Evolutionary conservation across 2,888 invertebrate genomes (phyloP), one percentile per base, ranked within the genome.

Genomic region (Tetropium fuscum): DNA sequence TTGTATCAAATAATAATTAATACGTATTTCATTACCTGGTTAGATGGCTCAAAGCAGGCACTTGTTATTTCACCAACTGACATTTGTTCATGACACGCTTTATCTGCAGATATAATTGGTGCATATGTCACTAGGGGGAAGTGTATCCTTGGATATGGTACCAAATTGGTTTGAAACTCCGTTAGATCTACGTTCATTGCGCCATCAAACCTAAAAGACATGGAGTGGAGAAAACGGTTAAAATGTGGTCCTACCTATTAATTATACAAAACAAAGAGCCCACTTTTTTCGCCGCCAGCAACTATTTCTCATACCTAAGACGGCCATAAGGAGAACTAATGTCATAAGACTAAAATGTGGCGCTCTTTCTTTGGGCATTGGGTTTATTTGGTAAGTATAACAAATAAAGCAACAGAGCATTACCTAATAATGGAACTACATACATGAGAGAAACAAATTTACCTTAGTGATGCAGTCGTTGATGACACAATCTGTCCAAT

Each of bases 161-260:
- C 83, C 74, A 84, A 78, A 71, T 84, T 84, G 60, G 84, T 85
- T 78, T 87, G 87, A 80, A 87, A 87, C 72, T 87, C 87, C 16
- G 85, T 86, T 53, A 87, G 76, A 74, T 87, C 87, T 30, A 94
- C 93, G 76, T 94, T 94, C 69, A 93, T 86, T 5, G 92, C 92
- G 40, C 93, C 93, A 73, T 90, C 91, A 77, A 93, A 93, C 41
- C 38, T 45, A 11, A 15, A 45, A 36, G 15, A 55, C 10, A 8
- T 8, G 10, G n/a, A n/a, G n/a, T n/a, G n/a, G n/a, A n/a, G n/a
- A n/a, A n/a, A n/a, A n/a, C n/a, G n/a, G n/a, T n/a, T n/a, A n/a
- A n/a, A n/a, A n/a, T n/a, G n/a, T n/a, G n/a, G n/a, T n/a, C n/a
- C n/a, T n/a, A n/a, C n/a, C n/a, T n/a, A n/a, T n/a, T n/a, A n/a